phyloP scores from a whole-genome alignment of 2,113 vertebrate genomes.

The Ophiodon elongatus region DNA sequence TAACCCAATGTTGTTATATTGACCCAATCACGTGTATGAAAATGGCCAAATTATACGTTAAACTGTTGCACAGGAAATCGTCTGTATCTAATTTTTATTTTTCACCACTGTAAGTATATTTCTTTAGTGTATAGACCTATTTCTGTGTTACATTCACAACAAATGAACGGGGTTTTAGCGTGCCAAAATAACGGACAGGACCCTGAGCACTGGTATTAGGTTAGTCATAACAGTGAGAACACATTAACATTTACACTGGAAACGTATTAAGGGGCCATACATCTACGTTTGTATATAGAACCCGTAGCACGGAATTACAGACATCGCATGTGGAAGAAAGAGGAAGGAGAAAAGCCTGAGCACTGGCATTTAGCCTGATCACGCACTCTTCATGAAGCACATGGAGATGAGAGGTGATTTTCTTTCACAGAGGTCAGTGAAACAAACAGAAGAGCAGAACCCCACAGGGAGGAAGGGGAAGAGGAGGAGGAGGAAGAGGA shows the following conservation, averaged over 20 bases:
- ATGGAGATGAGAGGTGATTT: conserved; percentile 64
- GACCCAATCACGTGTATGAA: background rate
- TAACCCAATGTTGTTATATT: background rate
- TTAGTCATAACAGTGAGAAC: conserved; percentile 45
- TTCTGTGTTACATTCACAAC: background rate
- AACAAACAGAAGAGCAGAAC: conserved; percentile 55
- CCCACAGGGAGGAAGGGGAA: conserved; percentile 10
- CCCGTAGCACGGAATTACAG: conserved; percentile 48
- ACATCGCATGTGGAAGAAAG: conserved; percentile 70
- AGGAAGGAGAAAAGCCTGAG: conserved; percentile 74
- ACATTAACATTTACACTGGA: conserved; percentile 51
- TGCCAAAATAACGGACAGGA: conserved; percentile 39
- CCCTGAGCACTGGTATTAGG: conserved; percentile 33
- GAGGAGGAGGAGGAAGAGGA: background rate
- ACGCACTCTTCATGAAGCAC: conserved; percentile 66
- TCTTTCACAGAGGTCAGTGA: conserved; percentile 64
- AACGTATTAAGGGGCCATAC: conserved; percentile 35
- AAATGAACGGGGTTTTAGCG: conserved; percentile 19
- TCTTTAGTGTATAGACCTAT: background rate
- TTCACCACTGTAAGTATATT: background rate
- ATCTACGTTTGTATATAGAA: conserved; percentile 52
- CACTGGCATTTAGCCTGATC: conserved; percentile 68
- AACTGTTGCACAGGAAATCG: background rate
- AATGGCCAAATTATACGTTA: background rate
- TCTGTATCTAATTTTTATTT: background rate